A percentile compares a stretch with the other conserved stretches of the same genome.
phyloP scores from a whole-genome alignment of 2,888 invertebrate species.

The Protophormia terraenovae region DNA sequence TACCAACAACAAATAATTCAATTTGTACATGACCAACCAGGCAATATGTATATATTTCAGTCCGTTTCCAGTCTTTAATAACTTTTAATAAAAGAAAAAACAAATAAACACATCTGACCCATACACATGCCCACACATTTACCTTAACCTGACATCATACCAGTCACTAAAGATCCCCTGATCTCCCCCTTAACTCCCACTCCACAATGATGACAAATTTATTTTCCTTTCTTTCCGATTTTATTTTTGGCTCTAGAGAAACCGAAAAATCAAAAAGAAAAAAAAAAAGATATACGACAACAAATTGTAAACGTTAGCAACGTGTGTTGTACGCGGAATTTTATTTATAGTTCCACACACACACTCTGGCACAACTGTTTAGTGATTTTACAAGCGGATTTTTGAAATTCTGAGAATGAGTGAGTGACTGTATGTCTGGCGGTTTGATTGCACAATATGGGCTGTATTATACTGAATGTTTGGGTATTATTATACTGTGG shows the following conservation, averaged over 20 bases:
- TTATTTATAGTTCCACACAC: slow-evolving; percentile 62
- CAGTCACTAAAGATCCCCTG: background rate
- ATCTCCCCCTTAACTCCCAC: slow-evolving; percentile 28
- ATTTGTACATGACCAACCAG: slow-evolving; percentile 24
- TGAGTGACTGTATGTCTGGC: slow-evolving; percentile 51
- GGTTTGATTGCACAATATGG: slow-evolving; percentile 57
- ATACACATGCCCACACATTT: background rate
- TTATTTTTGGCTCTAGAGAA: slow-evolving; percentile 19
- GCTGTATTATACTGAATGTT: slow-evolving; percentile 56
- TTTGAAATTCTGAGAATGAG: slow-evolving; percentile 55
- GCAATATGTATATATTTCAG: slow-evolving; percentile 33
- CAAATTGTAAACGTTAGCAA: slow-evolving; percentile 17
- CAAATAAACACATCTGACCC: slow-evolving; percentile 27
- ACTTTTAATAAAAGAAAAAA: slow-evolving; percentile 39
- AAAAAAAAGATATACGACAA: slow-evolving; percentile 2
- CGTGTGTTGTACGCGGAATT: slow-evolving; percentile 14
- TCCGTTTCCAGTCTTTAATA: slow-evolving; percentile 21
- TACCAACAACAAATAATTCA: slow-evolving; percentile 30
- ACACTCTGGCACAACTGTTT: slow-evolving; percentile 21
- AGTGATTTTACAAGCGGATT: slow-evolving; percentile 29
- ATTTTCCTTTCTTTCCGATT: slow-evolving; percentile 27
- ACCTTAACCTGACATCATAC: slow-evolving; percentile 6
- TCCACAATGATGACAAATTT: slow-evolving; percentile 38
- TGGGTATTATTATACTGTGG: slow-evolving; percentile 55
- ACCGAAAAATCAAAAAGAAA: slow-evolving; percentile 1